A percentile compares a stretch with the other conserved stretches of the same genome.
Evolutionary conservation across 2,797 vertebrate species (phyloP).

Genomic region (Calcarius lapponicus): DNA sequence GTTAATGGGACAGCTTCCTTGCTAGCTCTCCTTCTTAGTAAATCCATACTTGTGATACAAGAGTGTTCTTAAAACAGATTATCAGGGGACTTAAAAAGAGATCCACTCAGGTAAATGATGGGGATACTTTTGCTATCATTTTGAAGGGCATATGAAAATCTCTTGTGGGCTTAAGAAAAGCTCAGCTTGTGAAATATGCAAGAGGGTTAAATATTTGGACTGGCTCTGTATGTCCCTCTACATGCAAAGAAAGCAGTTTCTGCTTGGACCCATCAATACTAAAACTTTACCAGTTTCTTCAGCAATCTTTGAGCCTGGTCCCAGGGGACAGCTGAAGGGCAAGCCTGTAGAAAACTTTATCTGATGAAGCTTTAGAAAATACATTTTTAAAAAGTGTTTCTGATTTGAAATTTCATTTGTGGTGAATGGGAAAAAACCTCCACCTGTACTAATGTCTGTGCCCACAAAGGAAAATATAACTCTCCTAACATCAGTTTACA

Average conservation of each 20-base stretch:
- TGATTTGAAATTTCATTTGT: background rate
- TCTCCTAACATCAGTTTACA: constrained; percentile 35
- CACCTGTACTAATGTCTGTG: constrained; percentile 1
- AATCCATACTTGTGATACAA: background rate
- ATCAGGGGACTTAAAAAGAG: background rate
- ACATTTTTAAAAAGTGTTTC: background rate
- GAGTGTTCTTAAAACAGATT: background rate
- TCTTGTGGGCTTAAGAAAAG: background rate
- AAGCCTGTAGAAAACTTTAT: background rate
- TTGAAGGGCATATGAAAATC: constrained; percentile 26
- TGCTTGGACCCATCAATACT: background rate
- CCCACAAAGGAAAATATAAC: constrained; percentile 2
- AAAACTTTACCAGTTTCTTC: background rate
- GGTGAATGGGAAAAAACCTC: background rate
- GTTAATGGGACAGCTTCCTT: background rate
- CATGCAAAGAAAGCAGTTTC: constrained; percentile 8
- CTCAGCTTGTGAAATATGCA: constrained; percentile 42
- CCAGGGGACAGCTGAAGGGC: background rate
- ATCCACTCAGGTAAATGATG: constrained; percentile 3
- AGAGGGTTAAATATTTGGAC: constrained; percentile 55
- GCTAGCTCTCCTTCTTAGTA: background rate
- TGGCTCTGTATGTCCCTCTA: background rate
- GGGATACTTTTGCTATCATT: background rate
- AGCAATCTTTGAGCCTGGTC: background rate
- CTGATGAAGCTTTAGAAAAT: background rate